Conservation (phyloP, 2,888 invertebrate species). For the Cryptus armator region DNA sequence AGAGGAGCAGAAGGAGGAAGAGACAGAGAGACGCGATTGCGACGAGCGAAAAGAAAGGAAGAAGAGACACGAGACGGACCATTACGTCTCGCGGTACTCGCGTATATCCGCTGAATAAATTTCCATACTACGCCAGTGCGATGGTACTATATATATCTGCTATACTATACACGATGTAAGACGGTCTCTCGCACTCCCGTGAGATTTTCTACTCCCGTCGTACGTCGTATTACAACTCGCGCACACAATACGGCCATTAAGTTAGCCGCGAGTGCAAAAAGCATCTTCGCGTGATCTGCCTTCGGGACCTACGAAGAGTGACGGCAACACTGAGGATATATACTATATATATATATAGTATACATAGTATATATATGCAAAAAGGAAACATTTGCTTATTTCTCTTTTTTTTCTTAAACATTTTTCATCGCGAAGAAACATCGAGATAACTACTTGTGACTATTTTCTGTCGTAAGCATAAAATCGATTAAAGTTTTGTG, state of each 20-base stretch:
- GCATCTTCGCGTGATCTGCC: constrained; percentile 65
- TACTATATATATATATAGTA: too few relatives aligned
- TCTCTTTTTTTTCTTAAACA: constrained; percentile 20
- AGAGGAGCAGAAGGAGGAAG: not conserved
- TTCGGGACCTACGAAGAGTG: constrained; percentile 39
- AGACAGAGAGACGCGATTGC: constrained; percentile 42
- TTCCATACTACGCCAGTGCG: constrained; percentile 76
- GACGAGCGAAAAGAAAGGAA: constrained; percentile 44
- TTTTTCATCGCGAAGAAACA: constrained; percentile 20
- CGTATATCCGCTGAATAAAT: constrained; percentile 79
- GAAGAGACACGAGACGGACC: constrained; percentile 62
- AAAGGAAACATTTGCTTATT: constrained; percentile 20
- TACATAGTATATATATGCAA: not conserved
- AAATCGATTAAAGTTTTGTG: constrained; percentile 43
- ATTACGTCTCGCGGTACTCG: constrained; percentile 66
- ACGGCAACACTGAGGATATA: constrained; percentile 31
- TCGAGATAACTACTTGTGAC: constrained; percentile 34
- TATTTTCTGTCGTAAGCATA: constrained; percentile 22
- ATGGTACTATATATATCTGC: constrained; percentile 10
- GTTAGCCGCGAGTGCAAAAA: constrained; percentile 61
- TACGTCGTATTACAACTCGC: constrained; percentile 58
- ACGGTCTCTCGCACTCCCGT: constrained; percentile 50
- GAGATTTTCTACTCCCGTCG: constrained; percentile 51
- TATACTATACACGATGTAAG: constrained; percentile 26
- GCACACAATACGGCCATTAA: constrained; percentile 70